Evolutionary conservation across 2,797 vertebrate genomes (phyloP), one percentile per base, ranked within the genome.

Genomic region (Taenioides sp.): DNA sequence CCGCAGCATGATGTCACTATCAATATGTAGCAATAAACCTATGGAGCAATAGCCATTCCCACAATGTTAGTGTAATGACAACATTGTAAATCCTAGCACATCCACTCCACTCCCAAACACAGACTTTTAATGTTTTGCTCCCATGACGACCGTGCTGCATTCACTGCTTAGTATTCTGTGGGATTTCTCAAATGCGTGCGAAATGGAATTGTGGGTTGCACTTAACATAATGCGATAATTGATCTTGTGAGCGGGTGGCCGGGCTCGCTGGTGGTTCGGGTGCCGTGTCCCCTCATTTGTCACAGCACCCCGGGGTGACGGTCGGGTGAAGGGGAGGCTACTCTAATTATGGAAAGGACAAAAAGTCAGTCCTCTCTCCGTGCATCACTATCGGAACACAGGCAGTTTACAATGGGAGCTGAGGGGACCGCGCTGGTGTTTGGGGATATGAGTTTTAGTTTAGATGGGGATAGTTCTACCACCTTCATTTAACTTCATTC

Each of bases 181-280:
- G 59, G 2, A 20, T 61, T 61, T n/a, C 18, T 31, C 59, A 14
- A 59, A 59, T 18, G 14, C 10, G 58, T 59, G 58, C 17, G 58
- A 61, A 61, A 61, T 34, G 28, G 59, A 61, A 61, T 61, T 20
- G 60, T 12, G 60, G 60, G 28, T 10, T 62, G 60, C 60, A 62
- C 60, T 62, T 62, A 62, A n/a, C 60, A 62, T 62, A 62, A 62
- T 62, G 60, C 60, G 60, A 62, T 62, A 62, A 62, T 62, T 62
- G 60, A 37, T 62, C 60, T 62, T 37, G 59, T 7, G 60, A 34
- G 31, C 34, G 60, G 28, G 59, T 61, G 59, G 17, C 59, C 59
- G 27, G 59, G 59, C 59, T 7, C 28, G 3, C 59, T 4, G 59
- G 17, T 1, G 12, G 6, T 20, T 4, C 7, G 27, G 18, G 59